These are phyloP conservation scores for Eutolmus rufibarbis DNA, from an alignment of 2,888 invertebrate genomes.

Conservation along the genomic window DNA sequence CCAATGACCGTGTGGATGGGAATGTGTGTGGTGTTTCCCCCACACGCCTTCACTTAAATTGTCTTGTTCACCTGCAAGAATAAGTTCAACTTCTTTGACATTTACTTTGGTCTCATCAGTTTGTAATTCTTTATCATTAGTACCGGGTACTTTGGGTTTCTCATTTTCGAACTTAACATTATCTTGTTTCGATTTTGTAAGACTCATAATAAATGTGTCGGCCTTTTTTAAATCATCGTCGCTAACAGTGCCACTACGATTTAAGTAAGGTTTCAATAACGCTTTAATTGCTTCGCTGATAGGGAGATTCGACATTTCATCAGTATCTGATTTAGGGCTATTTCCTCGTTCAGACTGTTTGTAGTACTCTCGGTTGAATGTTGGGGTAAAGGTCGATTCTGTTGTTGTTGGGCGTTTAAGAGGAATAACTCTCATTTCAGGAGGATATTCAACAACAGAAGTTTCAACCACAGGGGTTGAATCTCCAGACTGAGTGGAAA, in stretches of 20 bases:
- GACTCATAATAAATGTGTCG: slow-evolving; percentile 57
- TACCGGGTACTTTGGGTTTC: slow-evolving; percentile 26
- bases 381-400: neutral
- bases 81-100: slow-evolving; percentile 58
- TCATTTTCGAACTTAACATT: neutral
- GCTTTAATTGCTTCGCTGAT: slow-evolving; percentile 57
- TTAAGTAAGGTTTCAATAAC: slow-evolving; percentile 57
- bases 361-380: slow-evolving; percentile 53
- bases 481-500: neutral
- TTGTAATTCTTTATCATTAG: slow-evolving; percentile 44
- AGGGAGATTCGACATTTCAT: slow-evolving; percentile 44
- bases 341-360: neutral
- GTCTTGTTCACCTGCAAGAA: slow-evolving; percentile 60
- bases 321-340: neutral
- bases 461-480: neutral
- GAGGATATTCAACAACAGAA: neutral
- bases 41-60: slow-evolving; percentile 43
- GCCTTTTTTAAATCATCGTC: slow-evolving; percentile 53
- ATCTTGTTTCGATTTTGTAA: slow-evolving; percentile 48
- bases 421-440: neutral
- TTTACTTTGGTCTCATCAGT: slow-evolving; percentile 1
- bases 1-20: slow-evolving; percentile 26
- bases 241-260: slow-evolving; percentile 54
- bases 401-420: neutral
- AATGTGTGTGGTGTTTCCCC: slow-evolving; percentile 18